Percentiles rank a stretch among this genome's conserved stretches.
Evolutionary conservation across 1,140 invertebrate species (phyloP).

Genomic region (Lepidurus packardi): DNA sequence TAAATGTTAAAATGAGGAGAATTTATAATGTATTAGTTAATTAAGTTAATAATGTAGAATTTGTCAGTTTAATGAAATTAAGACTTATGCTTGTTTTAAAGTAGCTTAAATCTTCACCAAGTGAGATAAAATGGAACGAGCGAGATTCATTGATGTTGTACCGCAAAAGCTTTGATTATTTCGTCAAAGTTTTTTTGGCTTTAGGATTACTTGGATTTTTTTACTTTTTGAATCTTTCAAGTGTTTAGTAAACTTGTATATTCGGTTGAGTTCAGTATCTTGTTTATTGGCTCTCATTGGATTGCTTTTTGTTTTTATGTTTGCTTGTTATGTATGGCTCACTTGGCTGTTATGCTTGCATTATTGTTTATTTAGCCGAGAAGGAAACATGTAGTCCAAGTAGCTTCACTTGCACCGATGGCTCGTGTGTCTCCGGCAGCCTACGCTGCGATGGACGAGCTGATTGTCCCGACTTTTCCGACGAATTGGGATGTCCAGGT

Average conservation of each 20-base stretch:
- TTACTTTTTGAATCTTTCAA: neutral
- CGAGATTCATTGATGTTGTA: too few relatives aligned
- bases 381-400: conserved; percentile 32
- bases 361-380: neutral
- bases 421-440: conserved; percentile 42
- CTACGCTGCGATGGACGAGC: conserved; percentile 44
- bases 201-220: neutral
- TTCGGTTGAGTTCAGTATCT: conserved; percentile 21
- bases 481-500: conserved; percentile 44
- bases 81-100: too few relatives aligned
- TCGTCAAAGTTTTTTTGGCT: too few relatives aligned
- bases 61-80: too few relatives aligned
- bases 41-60: too few relatives aligned
- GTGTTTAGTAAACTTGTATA: neutral
- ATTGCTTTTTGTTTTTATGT: conserved; percentile 25
- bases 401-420: conserved; percentile 45
- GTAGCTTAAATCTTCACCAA: too few relatives aligned
- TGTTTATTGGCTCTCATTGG: neutral
- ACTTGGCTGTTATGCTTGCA: conserved; percentile 23
- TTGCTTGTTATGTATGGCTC: conserved; percentile 23
- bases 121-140: too few relatives aligned
- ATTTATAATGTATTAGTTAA: too few relatives aligned
- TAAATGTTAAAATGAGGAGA: too few relatives aligned
- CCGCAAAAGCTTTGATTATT: too few relatives aligned
- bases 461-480: conserved; percentile 47